These are phyloP conservation scores for Anaspis maculata DNA, from an alignment of 2,888 invertebrate species.

Conservation along the genomic window DNA sequence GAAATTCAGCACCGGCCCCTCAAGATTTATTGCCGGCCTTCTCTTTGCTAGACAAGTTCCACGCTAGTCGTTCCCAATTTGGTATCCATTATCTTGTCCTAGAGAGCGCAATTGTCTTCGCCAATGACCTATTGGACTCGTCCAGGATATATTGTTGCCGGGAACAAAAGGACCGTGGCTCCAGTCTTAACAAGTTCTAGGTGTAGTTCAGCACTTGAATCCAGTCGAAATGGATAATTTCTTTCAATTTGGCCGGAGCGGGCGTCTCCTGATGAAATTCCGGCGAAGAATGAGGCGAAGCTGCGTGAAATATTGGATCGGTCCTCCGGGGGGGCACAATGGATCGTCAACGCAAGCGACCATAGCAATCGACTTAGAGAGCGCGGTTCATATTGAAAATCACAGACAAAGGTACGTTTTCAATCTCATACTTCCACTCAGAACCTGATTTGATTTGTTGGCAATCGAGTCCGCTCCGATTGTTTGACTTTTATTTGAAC, in stretches of 20 bases:
- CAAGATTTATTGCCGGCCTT: conserved; percentile 1
- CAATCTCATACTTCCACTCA: conserved; percentile 29
- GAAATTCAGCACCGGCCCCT: conserved; percentile 18
- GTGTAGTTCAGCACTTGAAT: too few relatives aligned
- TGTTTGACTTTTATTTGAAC: conserved; percentile 27
- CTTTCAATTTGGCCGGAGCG: conserved; percentile 22
- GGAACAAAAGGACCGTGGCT: too few relatives aligned
- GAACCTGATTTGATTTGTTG: conserved; percentile 33
- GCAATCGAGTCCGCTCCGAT: conserved; percentile 31
- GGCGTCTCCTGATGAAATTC: conserved; percentile 24
- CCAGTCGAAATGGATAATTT: conserved; percentile 21
- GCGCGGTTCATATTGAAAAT: conserved; percentile 28
- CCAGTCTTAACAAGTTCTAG: too few relatives aligned
- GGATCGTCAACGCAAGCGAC: conserved; percentile 28
- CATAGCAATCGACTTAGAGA: conserved; percentile 29
- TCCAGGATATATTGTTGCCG: too few relatives aligned
- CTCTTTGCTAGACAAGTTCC: background rate
- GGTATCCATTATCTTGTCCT: too few relatives aligned
- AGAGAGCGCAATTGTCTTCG: conserved; percentile 7
- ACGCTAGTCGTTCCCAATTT: conserved; percentile 5
- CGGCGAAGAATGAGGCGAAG: conserved; percentile 22
- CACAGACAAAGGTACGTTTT: conserved; percentile 33
- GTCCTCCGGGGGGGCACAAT: conserved; percentile 27
- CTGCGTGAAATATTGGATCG: conserved; percentile 31
- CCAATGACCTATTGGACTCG: too few relatives aligned